Conservation (phyloP, 2,797 vertebrate genomes). For the Orestias chungarensis region DNA sequence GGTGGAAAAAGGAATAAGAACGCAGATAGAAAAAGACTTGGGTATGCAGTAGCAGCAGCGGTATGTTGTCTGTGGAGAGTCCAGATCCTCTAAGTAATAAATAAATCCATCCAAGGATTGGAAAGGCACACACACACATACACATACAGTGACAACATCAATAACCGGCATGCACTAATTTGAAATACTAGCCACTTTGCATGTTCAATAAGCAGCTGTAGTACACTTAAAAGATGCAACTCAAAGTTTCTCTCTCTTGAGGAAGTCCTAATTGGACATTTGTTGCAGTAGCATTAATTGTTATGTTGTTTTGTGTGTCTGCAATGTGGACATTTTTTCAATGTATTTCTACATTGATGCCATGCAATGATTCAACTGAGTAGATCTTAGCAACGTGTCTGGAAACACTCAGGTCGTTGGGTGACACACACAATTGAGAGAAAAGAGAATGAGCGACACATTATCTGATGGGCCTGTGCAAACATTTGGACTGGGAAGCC, state of each 20-base stretch:
- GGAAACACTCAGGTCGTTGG: conserved; percentile 24
- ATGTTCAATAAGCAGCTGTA: conserved; percentile 24
- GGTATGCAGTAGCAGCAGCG: conserved; percentile 56
- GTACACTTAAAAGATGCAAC: conserved; percentile 12
- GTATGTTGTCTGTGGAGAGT: conserved; percentile 40
- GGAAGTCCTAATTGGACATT: conserved; percentile 33
- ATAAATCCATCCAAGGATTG: conserved; percentile 46
- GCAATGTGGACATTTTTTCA: neutral
- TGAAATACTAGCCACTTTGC: conserved; percentile 18
- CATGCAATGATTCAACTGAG: conserved; percentile 30
- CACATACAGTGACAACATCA: conserved; percentile 23
- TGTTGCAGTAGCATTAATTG: conserved; percentile 5
- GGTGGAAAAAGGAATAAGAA: conserved; percentile 25
- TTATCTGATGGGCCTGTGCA: conserved; percentile 28
- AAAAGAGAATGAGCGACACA: conserved; percentile 16
- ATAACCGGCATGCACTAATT: conserved; percentile 35
- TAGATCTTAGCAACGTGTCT: conserved; percentile 13
- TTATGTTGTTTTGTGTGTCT: conserved; percentile 1
- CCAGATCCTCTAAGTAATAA: conserved; percentile 60
- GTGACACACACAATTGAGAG: conserved; percentile 35
- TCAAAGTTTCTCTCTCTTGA: neutral
- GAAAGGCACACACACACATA: conserved; percentile 9
- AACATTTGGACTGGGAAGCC: conserved; percentile 31
- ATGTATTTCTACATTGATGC: neutral
- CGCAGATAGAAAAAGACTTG: conserved; percentile 49